Evolutionary conservation across 53 echinoderm and acorn worm genomes (phyloP), one percentile per base, ranked within the genome.

Genomic region (Actinopyga echinites): DNA sequence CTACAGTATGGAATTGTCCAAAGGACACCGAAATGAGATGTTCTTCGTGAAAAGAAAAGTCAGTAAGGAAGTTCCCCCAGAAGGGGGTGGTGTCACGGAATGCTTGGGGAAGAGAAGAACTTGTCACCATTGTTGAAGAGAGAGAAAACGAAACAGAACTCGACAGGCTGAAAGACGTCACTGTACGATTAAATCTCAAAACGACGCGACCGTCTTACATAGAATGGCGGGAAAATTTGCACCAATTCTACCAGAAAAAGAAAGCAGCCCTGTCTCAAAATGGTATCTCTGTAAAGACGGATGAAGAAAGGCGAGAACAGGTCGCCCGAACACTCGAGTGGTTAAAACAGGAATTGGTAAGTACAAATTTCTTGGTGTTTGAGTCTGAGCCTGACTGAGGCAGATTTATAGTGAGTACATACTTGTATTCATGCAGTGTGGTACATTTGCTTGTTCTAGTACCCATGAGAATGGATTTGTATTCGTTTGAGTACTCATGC

Each of bases 241-340:
- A 75, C 49, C 24, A 75, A 31, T 75, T 75, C 31, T 75, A 75
- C 55, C 75, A 75, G 17, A 75, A 75, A 31, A 75, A 75, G 49
- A 52, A 29, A 19, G 45, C 45, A 29, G 75, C 53, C 24, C 29
- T 75, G 31, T 49, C 75, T 2, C 75, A 75, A 13, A 75, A 75
- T 20, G 56, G 75, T 19, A 55, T 55, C 12, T 55, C 75, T 11
- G 49, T 54, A 12, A 75, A 75, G 49, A 15, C 75, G 43, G 75
- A 75, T 20, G 28, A 54, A 26, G 75, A 75, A 28, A 52, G 75
- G 55, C 52, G 75, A 54, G 56, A 53, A 75, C 55, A 53, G 30
- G 19, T 75, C 6, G 28, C 55, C 11, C 22, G 30, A 8, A 75
- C 75, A 0, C 74, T 74, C 11, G 24, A 38, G 1, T 74, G 74